Conservation (phyloP, 2,113 vertebrate species). For the Oplegnathus fasciatus region DNA sequence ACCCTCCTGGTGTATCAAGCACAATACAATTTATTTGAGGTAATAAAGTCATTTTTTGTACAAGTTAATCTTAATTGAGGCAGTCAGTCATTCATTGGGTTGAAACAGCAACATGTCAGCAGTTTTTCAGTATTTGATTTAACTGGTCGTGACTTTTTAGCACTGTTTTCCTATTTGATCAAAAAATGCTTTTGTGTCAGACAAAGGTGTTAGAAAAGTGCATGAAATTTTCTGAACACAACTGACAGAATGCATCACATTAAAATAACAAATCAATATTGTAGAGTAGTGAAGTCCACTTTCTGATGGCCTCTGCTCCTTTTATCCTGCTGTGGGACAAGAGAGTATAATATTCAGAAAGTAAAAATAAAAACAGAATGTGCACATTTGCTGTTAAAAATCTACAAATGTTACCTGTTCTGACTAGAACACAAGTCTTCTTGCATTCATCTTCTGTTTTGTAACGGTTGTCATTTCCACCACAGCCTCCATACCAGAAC, state of each 20-base stretch:
- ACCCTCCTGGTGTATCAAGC: background rate
- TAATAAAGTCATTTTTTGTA: slow-evolving; percentile 24
- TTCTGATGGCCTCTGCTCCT: slow-evolving; percentile 36
- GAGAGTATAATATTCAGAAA: slow-evolving; percentile 8
- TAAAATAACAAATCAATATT: slow-evolving; percentile 19
- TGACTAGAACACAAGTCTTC: slow-evolving; percentile 82
- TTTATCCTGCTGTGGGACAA: slow-evolving; percentile 70
- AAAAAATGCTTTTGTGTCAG: background rate
- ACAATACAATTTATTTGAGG: slow-evolving; percentile 32
- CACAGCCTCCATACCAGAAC: slow-evolving; percentile 91
- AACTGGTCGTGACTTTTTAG: background rate
- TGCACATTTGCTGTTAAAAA: background rate
- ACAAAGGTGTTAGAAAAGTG: slow-evolving; percentile 39
- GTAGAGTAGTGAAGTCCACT: background rate
- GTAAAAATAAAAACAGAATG: background rate
- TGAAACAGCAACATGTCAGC: slow-evolving; percentile 3
- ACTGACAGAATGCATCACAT: slow-evolving; percentile 37
- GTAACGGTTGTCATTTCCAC: slow-evolving; percentile 89
- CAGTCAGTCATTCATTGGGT: background rate
- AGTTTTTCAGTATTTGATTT: background rate
- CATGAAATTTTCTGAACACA: slow-evolving; percentile 34
- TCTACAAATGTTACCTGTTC: slow-evolving; percentile 69
- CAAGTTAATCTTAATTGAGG: background rate
- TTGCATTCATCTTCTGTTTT: slow-evolving; percentile 87
- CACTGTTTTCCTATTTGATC: slow-evolving; percentile 1